Evolutionary conservation across 2,797 vertebrate genomes (phyloP), one percentile per base, ranked within the genome.

Genomic region (Leontopithecus rosalia): DNA sequence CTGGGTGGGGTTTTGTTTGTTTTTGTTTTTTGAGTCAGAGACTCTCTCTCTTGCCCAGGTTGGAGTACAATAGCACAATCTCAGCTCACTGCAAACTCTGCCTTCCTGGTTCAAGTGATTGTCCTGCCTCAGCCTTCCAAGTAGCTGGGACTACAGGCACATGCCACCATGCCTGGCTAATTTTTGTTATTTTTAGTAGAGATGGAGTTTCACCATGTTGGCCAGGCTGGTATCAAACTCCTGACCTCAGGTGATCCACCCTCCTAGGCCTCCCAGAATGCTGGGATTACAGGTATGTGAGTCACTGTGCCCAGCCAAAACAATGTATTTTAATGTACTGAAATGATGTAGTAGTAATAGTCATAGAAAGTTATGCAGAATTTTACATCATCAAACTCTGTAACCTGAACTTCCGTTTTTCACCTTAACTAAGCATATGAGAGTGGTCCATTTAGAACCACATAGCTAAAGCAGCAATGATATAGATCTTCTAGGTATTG

Each of bases 311-410:
- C 15, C 1, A 1, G 61, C 61, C 61, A 24, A 36, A n/a, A 55
- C 79, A 81, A 36, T 81, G 22, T 95, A 57, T 67, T 86, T 96
- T 88, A 73, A 76, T 57, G 26, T 90, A 20, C 79, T 92, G 36
- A 88, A 95, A 76, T 88, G 30, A 43, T 83, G 10, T 90, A 43
- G 46, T 83, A 92, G 61, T 61, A 82, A 33, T 77, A 85, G 41
- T 57, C 5, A 55, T 70, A 86, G 83, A 73, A 95, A 90, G 12
- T 43, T 87, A 33, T 92, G 7, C 13, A 26, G 28, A 76, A 84
- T 91, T 95, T 39, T 39, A 1, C 79, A 41, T 85, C 39, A 15
- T 90, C 72, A 77, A n/a, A 75, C 7, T 93, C 39, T 79, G n/a
- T 92, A 64, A 72, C 52, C 33, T 52, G 26, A 73, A 10, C 58